phyloP scores from a whole-genome alignment of 2,888 invertebrate species.

The Plagodis pulveraria region DNA sequence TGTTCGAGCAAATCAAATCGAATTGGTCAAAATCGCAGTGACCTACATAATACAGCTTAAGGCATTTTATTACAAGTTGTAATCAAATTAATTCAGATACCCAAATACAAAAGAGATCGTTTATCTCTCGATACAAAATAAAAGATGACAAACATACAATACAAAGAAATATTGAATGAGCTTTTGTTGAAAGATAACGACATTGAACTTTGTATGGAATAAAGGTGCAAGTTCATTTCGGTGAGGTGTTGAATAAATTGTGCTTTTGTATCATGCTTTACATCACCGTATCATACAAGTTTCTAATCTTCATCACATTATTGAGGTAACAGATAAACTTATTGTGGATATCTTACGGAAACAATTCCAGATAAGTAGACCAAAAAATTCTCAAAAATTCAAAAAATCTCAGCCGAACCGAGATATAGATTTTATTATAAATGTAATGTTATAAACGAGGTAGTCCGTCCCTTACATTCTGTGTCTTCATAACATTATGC shows the following conservation, averaged over 20 bases:
- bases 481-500: too few relatives aligned
- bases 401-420: too few relatives aligned
- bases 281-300: too few relatives aligned
- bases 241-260: slow-evolving; percentile 21
- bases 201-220: slow-evolving; percentile 39
- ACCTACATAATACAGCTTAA: slow-evolving; percentile 31
- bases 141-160: slow-evolving; percentile 33
- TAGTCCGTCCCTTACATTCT: too few relatives aligned
- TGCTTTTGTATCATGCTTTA: slow-evolving; percentile 3
- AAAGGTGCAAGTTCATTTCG: slow-evolving; percentile 35
- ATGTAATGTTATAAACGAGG: too few relatives aligned
- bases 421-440: too few relatives aligned
- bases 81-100: slow-evolving; percentile 36
- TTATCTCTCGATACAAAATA: slow-evolving; percentile 34
- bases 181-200: slow-evolving; percentile 38
- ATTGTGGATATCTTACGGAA: too few relatives aligned
- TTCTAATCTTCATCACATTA: too few relatives aligned
- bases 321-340: too few relatives aligned
- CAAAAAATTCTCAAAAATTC: too few relatives aligned
- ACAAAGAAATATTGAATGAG: slow-evolving; percentile 27
- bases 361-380: too few relatives aligned
- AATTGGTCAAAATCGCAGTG: slow-evolving; percentile 44
- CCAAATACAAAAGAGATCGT: slow-evolving; percentile 38
- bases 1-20: slow-evolving; percentile 45
- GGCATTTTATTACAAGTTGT: slow-evolving; percentile 26